Conservation (phyloP, 2,113 vertebrate species). For the Octodon degus region DNA sequence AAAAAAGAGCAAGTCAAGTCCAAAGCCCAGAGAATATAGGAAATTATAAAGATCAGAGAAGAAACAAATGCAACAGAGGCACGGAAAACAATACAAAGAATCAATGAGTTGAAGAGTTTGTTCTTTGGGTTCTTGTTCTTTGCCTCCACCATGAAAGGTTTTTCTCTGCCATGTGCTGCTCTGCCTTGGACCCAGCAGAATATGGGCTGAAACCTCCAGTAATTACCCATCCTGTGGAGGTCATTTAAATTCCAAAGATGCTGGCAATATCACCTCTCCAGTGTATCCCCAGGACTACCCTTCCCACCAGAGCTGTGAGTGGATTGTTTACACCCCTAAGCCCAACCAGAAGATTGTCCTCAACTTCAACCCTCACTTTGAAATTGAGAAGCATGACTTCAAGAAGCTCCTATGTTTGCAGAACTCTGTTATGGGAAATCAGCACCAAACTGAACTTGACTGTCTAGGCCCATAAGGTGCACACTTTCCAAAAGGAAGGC, state of each 20-base stretch:
- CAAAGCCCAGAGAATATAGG: too few species aligned
- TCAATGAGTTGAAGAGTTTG: too few species aligned
- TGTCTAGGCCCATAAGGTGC: neutral
- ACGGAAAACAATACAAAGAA: too few species aligned
- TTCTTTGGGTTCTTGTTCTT: too few species aligned
- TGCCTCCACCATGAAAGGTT: too few species aligned
- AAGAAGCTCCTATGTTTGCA: slow-evolving; percentile 84
- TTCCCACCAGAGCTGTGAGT: slow-evolving; percentile 97
- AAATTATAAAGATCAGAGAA: too few species aligned
- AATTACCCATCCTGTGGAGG: slow-evolving; percentile 90
- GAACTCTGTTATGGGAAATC: slow-evolving; percentile 56
- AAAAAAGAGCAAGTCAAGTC: too few species aligned
- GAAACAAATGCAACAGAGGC: too few species aligned
- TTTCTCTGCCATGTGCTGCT: too few species aligned
- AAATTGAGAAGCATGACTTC: slow-evolving; percentile 98
- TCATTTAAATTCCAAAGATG: slow-evolving; percentile 93
- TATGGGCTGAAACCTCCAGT: too few species aligned
- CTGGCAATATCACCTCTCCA: slow-evolving; percentile 97
- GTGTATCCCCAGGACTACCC: slow-evolving; percentile 99
- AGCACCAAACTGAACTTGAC: slow-evolving; percentile 23
- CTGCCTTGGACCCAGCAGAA: too few species aligned
- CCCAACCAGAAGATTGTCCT: slow-evolving; percentile 96
- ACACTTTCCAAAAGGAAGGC: neutral
- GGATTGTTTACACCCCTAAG: slow-evolving; percentile 95
- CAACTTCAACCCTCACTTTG: slow-evolving; percentile 99